Conservation (phyloP, 2,888 invertebrate species). For the Archaeoteleia sp. region DNA sequence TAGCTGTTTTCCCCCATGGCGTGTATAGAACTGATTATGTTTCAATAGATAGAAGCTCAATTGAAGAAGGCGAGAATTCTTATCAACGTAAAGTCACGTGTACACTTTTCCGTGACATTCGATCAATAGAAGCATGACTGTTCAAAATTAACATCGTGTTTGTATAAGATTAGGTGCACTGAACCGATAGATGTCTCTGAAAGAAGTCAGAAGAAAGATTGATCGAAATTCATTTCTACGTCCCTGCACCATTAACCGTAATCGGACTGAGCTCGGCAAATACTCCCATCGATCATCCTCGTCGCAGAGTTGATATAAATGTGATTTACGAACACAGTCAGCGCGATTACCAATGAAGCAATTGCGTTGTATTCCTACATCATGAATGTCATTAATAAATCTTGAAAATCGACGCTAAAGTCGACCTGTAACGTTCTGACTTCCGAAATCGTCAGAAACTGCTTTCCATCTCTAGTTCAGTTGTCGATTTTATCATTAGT, state of each 20-base stretch:
- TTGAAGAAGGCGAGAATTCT: neutral
- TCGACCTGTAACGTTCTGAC: neutral
- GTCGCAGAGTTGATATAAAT: conserved; percentile 58
- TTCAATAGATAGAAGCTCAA: neutral
- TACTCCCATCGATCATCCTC: conserved; percentile 62
- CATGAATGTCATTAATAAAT: conserved; percentile 35
- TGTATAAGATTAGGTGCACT: conserved; percentile 23
- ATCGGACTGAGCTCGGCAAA: conserved; percentile 58
- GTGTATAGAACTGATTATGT: neutral
- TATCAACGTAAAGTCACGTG: conserved; percentile 6
- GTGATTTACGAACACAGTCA: conserved; percentile 35
- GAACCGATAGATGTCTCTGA: conserved; percentile 45
- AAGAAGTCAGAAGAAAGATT: conserved; percentile 56
- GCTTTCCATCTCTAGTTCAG: too few species aligned
- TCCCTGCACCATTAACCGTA: conserved; percentile 56
- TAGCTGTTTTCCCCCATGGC: neutral
- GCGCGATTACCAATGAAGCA: conserved; percentile 4
- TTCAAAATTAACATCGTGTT: conserved; percentile 14
- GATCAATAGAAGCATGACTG: neutral
- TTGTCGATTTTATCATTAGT: too few species aligned
- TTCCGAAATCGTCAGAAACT: too few species aligned
- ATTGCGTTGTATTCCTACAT: conserved; percentile 17
- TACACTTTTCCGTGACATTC: conserved; percentile 12
- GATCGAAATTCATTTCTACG: conserved; percentile 61
- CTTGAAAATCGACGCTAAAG: neutral